phyloP scores from a whole-genome alignment of 2,797 vertebrate genomes.

The Manis crassicaudata region DNA sequence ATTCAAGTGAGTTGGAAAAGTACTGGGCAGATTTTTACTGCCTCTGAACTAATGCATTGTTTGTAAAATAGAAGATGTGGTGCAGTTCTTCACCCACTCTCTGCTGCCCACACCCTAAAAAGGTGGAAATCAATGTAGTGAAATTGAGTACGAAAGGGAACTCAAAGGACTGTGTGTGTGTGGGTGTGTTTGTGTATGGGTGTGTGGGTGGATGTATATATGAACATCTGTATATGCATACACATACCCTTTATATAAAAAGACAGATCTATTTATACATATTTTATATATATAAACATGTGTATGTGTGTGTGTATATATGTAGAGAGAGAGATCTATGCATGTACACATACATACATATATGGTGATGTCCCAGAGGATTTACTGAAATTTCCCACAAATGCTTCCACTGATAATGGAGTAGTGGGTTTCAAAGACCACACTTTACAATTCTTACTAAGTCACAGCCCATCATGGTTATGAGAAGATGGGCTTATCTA shows the following conservation, averaged over 20 bases:
- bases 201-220: conserved; percentile 66
- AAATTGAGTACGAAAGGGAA: conserved; percentile 68
- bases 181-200: not conserved
- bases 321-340: not conserved
- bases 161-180: conserved; percentile 37
- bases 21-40: conserved; percentile 86
- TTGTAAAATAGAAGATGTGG: conserved; percentile 74
- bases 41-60: conserved; percentile 74
- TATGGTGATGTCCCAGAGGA: conserved; percentile 74
- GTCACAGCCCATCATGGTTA: conserved; percentile 60
- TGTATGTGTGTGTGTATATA: not conserved
- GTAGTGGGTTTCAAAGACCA: conserved; percentile 73
- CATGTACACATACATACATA: conserved; percentile 57
- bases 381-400: conserved; percentile 76
- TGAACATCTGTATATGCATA: conserved; percentile 70
- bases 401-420: conserved; percentile 73
- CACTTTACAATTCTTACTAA: conserved; percentile 69
- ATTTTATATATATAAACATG: conserved; percentile 71
- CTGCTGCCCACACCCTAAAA: conserved; percentile 64
- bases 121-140: conserved; percentile 55
- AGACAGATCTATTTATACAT: conserved; percentile 78
- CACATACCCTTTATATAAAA: conserved; percentile 79
- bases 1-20: conserved; percentile 82
- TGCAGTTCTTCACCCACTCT: conserved; percentile 63
- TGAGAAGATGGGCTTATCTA: conserved; percentile 71